A percentile compares a stretch with the other conserved stretches of the same genome.
Evolutionary conservation across 2,888 invertebrate species (phyloP).

Genomic region (Melangyna quadrimaculata): DNA sequence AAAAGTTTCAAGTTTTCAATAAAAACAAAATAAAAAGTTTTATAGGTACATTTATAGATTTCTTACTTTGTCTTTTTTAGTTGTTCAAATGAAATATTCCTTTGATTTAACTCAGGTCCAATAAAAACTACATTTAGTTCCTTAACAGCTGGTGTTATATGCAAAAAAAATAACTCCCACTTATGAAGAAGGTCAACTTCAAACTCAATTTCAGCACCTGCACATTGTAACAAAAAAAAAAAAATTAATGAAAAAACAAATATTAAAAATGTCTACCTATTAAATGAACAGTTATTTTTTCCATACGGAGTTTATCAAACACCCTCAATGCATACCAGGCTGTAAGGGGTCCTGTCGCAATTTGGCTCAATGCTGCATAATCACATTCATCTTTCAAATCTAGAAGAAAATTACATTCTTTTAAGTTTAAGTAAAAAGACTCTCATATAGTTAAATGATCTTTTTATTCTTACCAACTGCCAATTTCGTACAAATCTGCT

Average conservation of each 20-base stretch:
- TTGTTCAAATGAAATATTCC: constrained; percentile 83
- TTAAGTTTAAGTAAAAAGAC: background rate
- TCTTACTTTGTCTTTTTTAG: constrained; percentile 83
- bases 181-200: constrained; percentile 86
- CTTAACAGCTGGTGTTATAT: constrained; percentile 83
- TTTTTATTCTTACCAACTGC: constrained; percentile 74
- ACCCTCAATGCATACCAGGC: constrained; percentile 83
- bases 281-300: constrained; percentile 77
- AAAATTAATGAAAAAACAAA: background rate
- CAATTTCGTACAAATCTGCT: constrained; percentile 75
- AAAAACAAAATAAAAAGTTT: background rate
- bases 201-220: constrained; percentile 88
- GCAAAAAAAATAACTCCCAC: constrained; percentile 88
- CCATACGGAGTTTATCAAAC: constrained; percentile 74
- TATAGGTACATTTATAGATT: too few relatives aligned
- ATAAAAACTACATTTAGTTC: constrained; percentile 84
- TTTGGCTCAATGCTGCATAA: constrained; percentile 85
- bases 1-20: background rate
- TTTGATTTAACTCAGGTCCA: constrained; percentile 85
- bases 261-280: constrained; percentile 73
- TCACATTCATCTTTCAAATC: constrained; percentile 82
- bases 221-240: background rate
- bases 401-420: constrained; percentile 50
- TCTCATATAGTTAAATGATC: background rate
- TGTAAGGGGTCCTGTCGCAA: constrained; percentile 86